Evolutionary conservation across 2,888 invertebrate species (phyloP).

Genomic region (Gymnosoma rotundatum): DNA sequence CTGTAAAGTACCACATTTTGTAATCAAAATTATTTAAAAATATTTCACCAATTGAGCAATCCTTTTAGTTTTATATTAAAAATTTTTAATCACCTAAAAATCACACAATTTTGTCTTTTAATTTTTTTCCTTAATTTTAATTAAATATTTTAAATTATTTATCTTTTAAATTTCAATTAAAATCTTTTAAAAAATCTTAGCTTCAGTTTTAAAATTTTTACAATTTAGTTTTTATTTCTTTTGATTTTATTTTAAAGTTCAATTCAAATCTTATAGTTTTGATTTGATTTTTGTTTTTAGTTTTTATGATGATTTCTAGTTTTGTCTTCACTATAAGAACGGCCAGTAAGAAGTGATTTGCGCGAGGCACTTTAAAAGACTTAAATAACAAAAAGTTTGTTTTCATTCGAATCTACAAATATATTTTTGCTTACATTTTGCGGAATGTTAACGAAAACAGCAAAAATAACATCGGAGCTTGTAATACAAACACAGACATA

Average conservation of each 20-base stretch:
- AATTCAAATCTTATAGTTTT: slow-evolving; percentile 31
- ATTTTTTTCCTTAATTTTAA: not conserved
- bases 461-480: slow-evolving; percentile 60
- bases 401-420: slow-evolving; percentile 74
- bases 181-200: not conserved
- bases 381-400: slow-evolving; percentile 80
- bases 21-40: not conserved
- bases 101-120: not conserved
- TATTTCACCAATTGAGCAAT: not conserved
- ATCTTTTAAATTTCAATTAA: not conserved
- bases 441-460: slow-evolving; percentile 52
- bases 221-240: not conserved
- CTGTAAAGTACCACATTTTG: slow-evolving; percentile 46
- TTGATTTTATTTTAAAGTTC: not conserved
- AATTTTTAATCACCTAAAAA: not conserved
- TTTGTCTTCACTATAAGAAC: slow-evolving; percentile 82
- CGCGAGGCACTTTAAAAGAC: slow-evolving; percentile 82
- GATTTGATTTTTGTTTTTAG: slow-evolving; percentile 30
- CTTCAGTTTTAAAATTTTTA: not conserved
- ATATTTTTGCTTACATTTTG: slow-evolving; percentile 22
- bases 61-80: not conserved
- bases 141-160: not conserved
- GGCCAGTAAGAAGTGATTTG: slow-evolving; percentile 83
- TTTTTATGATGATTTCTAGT: slow-evolving; percentile 49
- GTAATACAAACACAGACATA: slow-evolving; percentile 4